These are phyloP conservation scores for Hypomesus transpacificus DNA, from an alignment of 2,113 vertebrate species.

Conservation along the genomic window DNA sequence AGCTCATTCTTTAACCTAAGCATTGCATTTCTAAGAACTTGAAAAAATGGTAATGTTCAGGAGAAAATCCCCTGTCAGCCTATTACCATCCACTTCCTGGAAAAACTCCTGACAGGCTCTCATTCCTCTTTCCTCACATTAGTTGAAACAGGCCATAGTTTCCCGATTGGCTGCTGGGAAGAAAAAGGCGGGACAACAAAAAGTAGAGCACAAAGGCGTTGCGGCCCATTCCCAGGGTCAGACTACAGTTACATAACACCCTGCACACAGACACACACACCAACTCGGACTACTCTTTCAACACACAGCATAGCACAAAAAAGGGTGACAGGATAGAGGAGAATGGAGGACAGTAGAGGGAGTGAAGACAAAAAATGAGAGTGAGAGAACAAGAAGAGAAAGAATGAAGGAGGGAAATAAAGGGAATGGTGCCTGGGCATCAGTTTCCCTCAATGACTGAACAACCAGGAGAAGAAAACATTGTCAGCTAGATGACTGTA, in stretches of 20 bases:
- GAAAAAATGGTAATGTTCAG: not conserved
- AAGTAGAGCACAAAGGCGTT: slow-evolving; percentile 42
- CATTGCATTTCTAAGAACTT: not conserved
- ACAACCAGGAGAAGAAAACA: not conserved
- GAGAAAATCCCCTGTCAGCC: slow-evolving; percentile 30
- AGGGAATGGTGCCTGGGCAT: not conserved
- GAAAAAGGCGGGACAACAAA: slow-evolving; percentile 36
- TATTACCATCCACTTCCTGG: slow-evolving; percentile 63
- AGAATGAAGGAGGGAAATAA: not conserved
- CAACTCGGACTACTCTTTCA: slow-evolving; percentile 57
- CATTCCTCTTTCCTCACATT: slow-evolving; percentile 54
- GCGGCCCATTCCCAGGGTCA: slow-evolving; percentile 55
- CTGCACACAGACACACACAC: slow-evolving; percentile 18
- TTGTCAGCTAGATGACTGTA: no score
- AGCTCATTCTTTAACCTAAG: no score
- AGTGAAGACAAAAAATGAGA: not conserved
- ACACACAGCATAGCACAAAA: slow-evolving; percentile 45
- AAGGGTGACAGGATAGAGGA: slow-evolving; percentile 14
- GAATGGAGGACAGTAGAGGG: slow-evolving; percentile 1
- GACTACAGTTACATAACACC: slow-evolving; percentile 55
- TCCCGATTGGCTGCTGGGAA: slow-evolving; percentile 42
- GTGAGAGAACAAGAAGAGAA: not conserved
- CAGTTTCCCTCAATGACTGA: not conserved
- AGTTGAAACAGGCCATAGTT: slow-evolving; percentile 37
- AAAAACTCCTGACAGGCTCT: slow-evolving; percentile 50